Percentiles rank a stretch among this genome's conserved stretches.
Evolutionary conservation across 2,797 vertebrate genomes (phyloP).

Genomic region (Sebastes glaucus): DNA sequence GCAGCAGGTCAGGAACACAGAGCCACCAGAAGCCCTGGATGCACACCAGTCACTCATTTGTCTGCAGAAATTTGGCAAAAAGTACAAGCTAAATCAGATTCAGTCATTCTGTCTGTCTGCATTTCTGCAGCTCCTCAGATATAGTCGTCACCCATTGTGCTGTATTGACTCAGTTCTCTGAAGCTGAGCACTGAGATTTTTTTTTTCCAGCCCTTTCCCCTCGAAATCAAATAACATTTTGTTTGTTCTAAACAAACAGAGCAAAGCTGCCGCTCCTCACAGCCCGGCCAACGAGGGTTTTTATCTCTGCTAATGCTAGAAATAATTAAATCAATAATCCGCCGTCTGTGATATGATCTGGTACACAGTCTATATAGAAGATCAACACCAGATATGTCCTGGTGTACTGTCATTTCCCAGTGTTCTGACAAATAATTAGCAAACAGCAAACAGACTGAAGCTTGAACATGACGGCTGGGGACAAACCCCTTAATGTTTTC

Average conservation of each 20-base stretch:
- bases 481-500: background rate
- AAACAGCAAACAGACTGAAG: constrained; percentile 39
- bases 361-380: constrained; percentile 26
- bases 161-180: background rate
- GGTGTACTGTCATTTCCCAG: background rate
- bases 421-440: constrained; percentile 51
- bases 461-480: background rate
- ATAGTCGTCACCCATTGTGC: background rate
- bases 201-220: background rate
- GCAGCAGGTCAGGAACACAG: background rate
- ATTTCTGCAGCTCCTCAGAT: background rate
- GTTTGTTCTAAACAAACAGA: constrained; percentile 47
- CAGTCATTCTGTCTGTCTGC: background rate
- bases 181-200: background rate
- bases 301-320: constrained; percentile 48
- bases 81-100: too few relatives aligned
- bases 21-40: background rate
- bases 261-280: background rate
- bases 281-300: constrained; percentile 8
- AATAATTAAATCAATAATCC: constrained; percentile 66
- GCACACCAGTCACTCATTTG: background rate
- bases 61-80: background rate
- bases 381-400: constrained; percentile 19
- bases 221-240: constrained; percentile 26
- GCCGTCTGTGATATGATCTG: constrained; percentile 49